Percentiles rank a stretch among this genome's conserved stretches.
phyloP scores from a whole-genome alignment of 2,113 vertebrate species.

The Bubo blakistoni region DNA sequence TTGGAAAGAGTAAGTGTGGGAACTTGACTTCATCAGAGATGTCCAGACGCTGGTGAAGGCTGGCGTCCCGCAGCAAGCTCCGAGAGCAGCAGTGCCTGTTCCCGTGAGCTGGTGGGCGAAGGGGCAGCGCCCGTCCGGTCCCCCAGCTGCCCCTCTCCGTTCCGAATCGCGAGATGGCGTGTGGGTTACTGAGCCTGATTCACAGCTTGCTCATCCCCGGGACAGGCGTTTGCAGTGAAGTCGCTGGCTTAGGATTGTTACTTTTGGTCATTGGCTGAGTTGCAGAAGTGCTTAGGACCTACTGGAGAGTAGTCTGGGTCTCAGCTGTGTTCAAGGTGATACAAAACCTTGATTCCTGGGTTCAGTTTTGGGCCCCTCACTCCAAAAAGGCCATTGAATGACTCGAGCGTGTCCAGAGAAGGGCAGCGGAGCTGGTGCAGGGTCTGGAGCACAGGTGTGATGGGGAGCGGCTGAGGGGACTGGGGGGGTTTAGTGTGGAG shows the following conservation, averaged over 20 bases:
- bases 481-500: no score
- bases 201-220: fast-evolving
- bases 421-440: no score
- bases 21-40: not conserved
- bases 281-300: not conserved
- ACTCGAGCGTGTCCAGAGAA: no score
- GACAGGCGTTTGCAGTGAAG: fast-evolving
- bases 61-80: not conserved
- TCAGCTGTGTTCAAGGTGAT: not conserved
- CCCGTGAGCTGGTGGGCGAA: not conserved
- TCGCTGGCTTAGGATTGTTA: fast-evolving
- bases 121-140: not conserved
- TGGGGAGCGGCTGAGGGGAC: no score
- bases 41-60: not conserved
- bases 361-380: no score
- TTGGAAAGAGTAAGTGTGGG: not conserved
- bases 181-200: not conserved
- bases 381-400: no score
- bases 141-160: not conserved
- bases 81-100: not conserved
- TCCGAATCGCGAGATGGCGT: not conserved
- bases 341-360: not conserved
- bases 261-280: not conserved
- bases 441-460: no score
- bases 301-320: not conserved